phyloP scores from a whole-genome alignment of 2,888 invertebrate species.

The Crepidodera aurea region DNA sequence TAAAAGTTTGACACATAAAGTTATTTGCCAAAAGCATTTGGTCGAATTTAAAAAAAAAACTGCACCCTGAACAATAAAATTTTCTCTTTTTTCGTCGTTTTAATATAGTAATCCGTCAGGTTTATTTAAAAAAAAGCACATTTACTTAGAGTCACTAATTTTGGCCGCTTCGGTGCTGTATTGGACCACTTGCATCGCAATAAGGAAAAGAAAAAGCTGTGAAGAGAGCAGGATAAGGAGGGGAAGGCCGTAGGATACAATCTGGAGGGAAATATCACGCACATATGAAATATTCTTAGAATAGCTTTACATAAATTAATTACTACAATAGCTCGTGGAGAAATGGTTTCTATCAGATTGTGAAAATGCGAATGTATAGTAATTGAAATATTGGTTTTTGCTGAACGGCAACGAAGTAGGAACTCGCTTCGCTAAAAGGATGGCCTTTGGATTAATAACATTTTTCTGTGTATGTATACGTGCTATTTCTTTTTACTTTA shows the following conservation, averaged over 20 bases:
- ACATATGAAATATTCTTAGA: conserved; percentile 27
- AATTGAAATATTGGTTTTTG: conserved; percentile 28
- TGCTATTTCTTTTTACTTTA: too few relatives aligned
- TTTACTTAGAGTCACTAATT: too few relatives aligned
- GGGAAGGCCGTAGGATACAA: conserved; percentile 43
- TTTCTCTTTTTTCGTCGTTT: too few relatives aligned
- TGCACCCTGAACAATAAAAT: too few relatives aligned
- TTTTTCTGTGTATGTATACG: too few relatives aligned
- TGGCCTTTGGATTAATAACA: too few relatives aligned
- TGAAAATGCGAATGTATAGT: conserved; percentile 10
- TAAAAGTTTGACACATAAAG: too few relatives aligned
- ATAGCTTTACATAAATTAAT: conserved; percentile 29
- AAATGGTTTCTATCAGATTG: conserved; percentile 29
- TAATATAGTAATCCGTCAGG: too few relatives aligned
- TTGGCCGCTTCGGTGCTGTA: too few relatives aligned
- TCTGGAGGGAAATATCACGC: conserved; percentile 46
- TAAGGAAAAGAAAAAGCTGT: background rate
- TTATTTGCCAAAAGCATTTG: too few relatives aligned
- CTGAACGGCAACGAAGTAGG: conserved; percentile 1
- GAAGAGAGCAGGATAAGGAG: background rate
- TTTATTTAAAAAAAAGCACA: too few relatives aligned
- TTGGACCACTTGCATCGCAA: background rate
- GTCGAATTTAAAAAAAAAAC: too few relatives aligned
- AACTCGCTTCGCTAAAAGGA: conserved; percentile 12
- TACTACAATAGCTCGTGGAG: conserved; percentile 29